These are phyloP conservation scores for Drosophila arawakana DNA, from an alignment of 1,140 invertebrate genomes.

Conservation along the genomic window DNA sequence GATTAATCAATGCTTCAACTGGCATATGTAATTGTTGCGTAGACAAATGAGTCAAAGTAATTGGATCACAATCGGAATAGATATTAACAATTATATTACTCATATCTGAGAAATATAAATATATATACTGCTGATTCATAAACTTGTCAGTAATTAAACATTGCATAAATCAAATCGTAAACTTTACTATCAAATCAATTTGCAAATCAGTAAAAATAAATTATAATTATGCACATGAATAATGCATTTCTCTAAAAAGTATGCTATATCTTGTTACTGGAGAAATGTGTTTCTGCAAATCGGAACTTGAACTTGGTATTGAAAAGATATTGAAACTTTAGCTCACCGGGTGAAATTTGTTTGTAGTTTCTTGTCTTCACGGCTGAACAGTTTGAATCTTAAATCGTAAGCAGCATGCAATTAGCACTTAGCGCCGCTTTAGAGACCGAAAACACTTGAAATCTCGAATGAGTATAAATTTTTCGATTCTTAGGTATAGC, in stretches of 20 bases:
- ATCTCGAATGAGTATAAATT: conserved; percentile 27
- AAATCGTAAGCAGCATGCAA: conserved; percentile 20
- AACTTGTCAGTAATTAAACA: background rate
- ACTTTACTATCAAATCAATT: background rate
- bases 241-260: conserved; percentile 2
- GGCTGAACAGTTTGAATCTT: conserved; percentile 23
- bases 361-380: conserved; percentile 23
- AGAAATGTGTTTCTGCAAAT: background rate
- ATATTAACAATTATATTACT: conserved; percentile 3
- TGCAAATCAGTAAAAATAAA: background rate
- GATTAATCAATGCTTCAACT: conserved; percentile 15
- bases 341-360: conserved; percentile 25
- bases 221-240: background rate
- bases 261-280: conserved; percentile 2
- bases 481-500: background rate
- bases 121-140: background rate
- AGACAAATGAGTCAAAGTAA: conserved; percentile 13
- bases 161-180: background rate
- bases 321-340: conserved; percentile 6
- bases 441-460: background rate
- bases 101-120: background rate
- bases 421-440: conserved; percentile 26
- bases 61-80: background rate
- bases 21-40: background rate
- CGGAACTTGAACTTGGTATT: background rate